Percentiles rank a stretch among this genome's conserved stretches.
Conservation (phyloP, 2,113 vertebrate genomes). For the Pipra filicauda region DNA sequence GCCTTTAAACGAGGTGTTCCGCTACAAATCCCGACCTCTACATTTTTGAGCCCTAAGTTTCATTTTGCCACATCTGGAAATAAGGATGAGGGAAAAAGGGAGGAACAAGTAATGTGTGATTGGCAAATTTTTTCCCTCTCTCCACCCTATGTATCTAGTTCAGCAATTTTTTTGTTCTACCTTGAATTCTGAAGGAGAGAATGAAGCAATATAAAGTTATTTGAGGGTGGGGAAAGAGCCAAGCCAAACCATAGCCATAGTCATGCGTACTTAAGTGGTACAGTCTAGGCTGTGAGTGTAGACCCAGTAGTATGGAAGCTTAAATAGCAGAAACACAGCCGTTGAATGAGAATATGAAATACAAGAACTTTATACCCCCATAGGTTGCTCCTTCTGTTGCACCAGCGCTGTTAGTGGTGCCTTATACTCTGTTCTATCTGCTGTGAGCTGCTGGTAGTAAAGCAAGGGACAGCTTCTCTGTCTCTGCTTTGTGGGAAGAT, state of each 20-base stretch:
- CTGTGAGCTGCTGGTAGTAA: background rate
- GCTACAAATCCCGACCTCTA: background rate
- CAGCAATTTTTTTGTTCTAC: background rate
- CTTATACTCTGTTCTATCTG: background rate
- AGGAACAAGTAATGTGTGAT: background rate
- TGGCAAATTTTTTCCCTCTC: background rate
- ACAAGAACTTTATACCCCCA: background rate
- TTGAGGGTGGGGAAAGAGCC: fast-evolving
- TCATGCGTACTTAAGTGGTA: background rate
- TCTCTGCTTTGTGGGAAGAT: background rate
- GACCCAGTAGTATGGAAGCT: background rate
- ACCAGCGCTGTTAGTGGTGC: background rate
- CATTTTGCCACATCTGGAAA: background rate
- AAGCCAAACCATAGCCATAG: background rate
- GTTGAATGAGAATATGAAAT: background rate
- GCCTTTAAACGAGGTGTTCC: background rate
- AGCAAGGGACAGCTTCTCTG: background rate
- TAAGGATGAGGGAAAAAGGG: background rate
- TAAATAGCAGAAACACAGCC: background rate
- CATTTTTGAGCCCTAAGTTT: background rate
- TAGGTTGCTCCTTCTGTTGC: background rate
- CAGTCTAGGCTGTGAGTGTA: background rate
- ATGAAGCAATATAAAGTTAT: background rate
- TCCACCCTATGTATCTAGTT: background rate
- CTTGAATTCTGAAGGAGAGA: background rate